Evolutionary conservation across 2,888 invertebrate species (phyloP), one percentile per base, ranked within the genome.

Genomic region (Vesta saturnalis): DNA sequence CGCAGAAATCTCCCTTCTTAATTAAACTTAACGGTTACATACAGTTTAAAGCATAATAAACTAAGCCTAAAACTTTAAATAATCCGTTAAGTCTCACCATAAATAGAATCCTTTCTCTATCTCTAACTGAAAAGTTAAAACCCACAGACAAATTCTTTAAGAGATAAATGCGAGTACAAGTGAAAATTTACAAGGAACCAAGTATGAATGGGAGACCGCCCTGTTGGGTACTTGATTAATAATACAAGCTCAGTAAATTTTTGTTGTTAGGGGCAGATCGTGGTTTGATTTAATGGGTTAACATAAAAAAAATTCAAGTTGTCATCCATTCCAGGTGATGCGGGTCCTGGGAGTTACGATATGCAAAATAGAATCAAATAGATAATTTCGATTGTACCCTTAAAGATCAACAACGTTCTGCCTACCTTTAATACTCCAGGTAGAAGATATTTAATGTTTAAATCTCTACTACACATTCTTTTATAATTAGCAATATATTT

Each of bases 301-400:
- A 70, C 66, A 46, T 66, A 52, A 19, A 68, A 70, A 71, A 70
- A 69, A 65, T 65, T 64, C 60, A 39, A 60, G 69, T 73, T 72
- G 72, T 72, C 70, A 70, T 72, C 74, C 75, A 73, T 74, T 72
- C 75, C 75, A 74, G 75, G 75, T 75, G 75, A 73, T 67, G 69
- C 65, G 70, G 69, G 71, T 70, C 71, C 72, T 72, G 74, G 69
- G 72, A 74, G 73, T 68, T 73, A 71, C 65, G 64, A 65, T 73
- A 75, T 75, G 74, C 72, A 73, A 75, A 73, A 68, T 47, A 73
- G 72, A 52, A 67, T 49, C 18, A 18, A 49, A 52, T 18, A 55
- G 18, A 55, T 22, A 12, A 55, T 55, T 55, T 55, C 35, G 16
- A 23, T 56, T 15, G 35, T 10, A 35, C 39, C 39, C 39, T 39